phyloP scores from a whole-genome alignment of 1,140 invertebrate species.

The Colletes latitarsis region DNA sequence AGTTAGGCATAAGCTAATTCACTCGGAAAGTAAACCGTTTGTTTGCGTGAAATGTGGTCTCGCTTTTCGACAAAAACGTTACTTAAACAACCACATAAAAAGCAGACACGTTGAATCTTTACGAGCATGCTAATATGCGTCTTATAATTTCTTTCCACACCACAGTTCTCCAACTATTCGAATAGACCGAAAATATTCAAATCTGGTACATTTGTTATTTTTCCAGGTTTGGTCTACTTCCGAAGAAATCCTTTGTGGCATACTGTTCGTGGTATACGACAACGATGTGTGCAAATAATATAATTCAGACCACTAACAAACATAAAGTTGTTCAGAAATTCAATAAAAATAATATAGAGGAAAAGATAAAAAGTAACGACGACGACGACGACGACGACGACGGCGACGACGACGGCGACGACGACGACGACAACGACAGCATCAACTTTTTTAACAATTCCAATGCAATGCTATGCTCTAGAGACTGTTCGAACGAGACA shows the following conservation, averaged over 20 bases:
- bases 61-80: slow-evolving; percentile 83
- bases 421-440: too few species aligned
- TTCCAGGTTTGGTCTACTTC: slow-evolving; percentile 58
- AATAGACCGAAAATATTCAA: slow-evolving; percentile 39
- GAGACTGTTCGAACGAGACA: background rate
- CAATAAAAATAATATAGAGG: background rate
- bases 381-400: background rate
- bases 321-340: background rate
- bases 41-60: slow-evolving; percentile 81
- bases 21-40: slow-evolving; percentile 81
- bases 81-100: slow-evolving; percentile 80
- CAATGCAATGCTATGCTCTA: background rate
- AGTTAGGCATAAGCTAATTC: slow-evolving; percentile 81
- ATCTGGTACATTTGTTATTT: slow-evolving; percentile 65
- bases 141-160: slow-evolving; percentile 11
- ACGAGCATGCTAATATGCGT: slow-evolving; percentile 43
- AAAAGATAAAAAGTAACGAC: background rate
- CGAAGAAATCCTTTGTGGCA: slow-evolving; percentile 38
- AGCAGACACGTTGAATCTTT: slow-evolving; percentile 57
- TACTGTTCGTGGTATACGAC: slow-evolving; percentile 30
- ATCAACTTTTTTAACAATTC: background rate
- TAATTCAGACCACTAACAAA: slow-evolving; percentile 13
- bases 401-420: too few species aligned
- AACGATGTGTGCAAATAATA: slow-evolving; percentile 21
- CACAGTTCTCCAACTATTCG: slow-evolving; percentile 6